Conservation (phyloP, 1,140 invertebrate genomes). For the Prorops nasuta region DNA sequence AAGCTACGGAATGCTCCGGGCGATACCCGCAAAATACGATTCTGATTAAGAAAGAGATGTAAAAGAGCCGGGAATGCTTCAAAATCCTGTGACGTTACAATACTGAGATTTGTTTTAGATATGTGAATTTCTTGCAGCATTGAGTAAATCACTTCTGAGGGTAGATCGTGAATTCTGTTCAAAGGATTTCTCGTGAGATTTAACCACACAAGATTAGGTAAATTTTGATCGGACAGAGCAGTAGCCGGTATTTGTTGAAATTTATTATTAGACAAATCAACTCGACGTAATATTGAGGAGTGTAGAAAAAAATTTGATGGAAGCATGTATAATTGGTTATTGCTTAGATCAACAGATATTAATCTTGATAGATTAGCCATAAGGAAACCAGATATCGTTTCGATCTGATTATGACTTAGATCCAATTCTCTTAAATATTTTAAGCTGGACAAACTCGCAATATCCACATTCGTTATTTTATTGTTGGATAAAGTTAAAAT, state of each 20-base stretch:
- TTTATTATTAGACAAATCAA: slow-evolving; percentile 79
- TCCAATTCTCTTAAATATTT: slow-evolving; percentile 72
- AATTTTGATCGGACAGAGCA: slow-evolving; percentile 71
- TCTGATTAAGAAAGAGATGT: slow-evolving; percentile 71
- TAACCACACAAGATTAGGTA: slow-evolving; percentile 70
- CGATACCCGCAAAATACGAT: slow-evolving; percentile 77
- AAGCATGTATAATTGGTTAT: slow-evolving; percentile 72
- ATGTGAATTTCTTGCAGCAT: slow-evolving; percentile 78
- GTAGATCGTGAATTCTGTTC: slow-evolving; percentile 66
- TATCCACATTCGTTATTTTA: slow-evolving; percentile 69
- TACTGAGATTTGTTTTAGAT: slow-evolving; percentile 77
- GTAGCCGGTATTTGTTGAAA: slow-evolving; percentile 80
- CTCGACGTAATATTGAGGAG: slow-evolving; percentile 66
- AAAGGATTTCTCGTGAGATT: slow-evolving; percentile 83
- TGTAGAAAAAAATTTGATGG: slow-evolving; percentile 79
- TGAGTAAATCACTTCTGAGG: slow-evolving; percentile 66
- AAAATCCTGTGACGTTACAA: slow-evolving; percentile 85
- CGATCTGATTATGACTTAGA: slow-evolving; percentile 73
- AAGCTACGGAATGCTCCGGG: slow-evolving; percentile 81
- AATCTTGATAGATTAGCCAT: slow-evolving; percentile 71
- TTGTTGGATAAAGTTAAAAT: slow-evolving; percentile 72
- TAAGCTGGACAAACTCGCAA: slow-evolving; percentile 72
- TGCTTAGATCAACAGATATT: slow-evolving; percentile 70
- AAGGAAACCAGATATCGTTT: slow-evolving; percentile 74
- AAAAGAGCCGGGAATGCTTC: slow-evolving; percentile 79